phyloP scores from a whole-genome alignment of 2,113 vertebrate species.

The Petrocephalus zakoni region DNA sequence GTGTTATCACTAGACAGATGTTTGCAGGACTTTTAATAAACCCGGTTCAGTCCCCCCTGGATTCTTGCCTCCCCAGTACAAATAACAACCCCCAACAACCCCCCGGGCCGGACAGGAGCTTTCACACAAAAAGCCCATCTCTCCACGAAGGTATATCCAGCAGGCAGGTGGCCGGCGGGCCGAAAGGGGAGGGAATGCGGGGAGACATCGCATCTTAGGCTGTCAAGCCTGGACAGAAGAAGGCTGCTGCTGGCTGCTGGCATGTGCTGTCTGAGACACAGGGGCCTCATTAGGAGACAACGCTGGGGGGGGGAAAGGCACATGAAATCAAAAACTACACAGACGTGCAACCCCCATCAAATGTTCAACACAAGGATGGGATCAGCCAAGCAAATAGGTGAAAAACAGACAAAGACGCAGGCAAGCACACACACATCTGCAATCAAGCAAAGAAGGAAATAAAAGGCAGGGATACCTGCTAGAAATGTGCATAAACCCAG shows the following conservation, averaged over 20 bases:
- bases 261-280: background rate
- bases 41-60: background rate
- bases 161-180: background rate
- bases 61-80: background rate
- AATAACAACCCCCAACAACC: background rate
- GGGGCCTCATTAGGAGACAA: conserved; percentile 8
- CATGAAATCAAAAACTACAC: background rate
- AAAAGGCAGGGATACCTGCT: background rate
- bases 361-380: background rate
- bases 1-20: background rate
- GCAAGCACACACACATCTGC: background rate
- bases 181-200: background rate
- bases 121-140: background rate
- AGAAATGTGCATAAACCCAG: background rate
- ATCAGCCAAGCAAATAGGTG: background rate
- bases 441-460: background rate
- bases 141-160: background rate
- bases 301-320: background rate
- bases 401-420: background rate
- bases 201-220: background rate
- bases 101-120: background rate
- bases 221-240: background rate
- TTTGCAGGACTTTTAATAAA: background rate
- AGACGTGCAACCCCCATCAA: background rate
- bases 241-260: background rate